Evolutionary conservation across 2,113 vertebrate species (phyloP).

Genomic region (Scatophagus argus): DNA sequence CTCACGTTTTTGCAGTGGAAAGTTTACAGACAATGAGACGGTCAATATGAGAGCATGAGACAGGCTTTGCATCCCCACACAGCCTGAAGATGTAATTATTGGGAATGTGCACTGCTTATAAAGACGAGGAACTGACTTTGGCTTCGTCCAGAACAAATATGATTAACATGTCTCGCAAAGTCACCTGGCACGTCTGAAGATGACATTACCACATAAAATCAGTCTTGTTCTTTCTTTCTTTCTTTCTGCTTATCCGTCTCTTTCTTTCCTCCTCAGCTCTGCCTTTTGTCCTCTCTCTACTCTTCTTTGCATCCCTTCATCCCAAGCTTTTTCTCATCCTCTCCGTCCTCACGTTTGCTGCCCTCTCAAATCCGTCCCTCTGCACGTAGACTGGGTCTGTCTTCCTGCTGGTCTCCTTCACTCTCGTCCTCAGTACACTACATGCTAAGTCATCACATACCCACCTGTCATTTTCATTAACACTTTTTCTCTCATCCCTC

Average conservation of each 20-base stretch:
- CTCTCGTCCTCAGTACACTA: constrained; percentile 33
- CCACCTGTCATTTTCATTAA: constrained; percentile 63
- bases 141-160: background rate
- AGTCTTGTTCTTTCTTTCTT: constrained; percentile 53
- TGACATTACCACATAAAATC: constrained; percentile 47
- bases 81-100: background rate
- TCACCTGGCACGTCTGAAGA: constrained; percentile 20
- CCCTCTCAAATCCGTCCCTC: background rate
- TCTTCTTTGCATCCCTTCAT: background rate
- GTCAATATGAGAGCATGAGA: background rate
- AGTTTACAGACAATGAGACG: background rate
- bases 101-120: background rate
- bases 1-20: too few species aligned
- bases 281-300: background rate
- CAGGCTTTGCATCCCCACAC: background rate
- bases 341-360: background rate
- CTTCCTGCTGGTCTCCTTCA: constrained; percentile 44
- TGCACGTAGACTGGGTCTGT: background rate
- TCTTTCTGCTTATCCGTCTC: constrained; percentile 17
- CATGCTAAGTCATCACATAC: constrained; percentile 55
- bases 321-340: background rate
- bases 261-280: background rate
- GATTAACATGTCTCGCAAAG: too few species aligned
- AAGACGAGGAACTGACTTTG: background rate
- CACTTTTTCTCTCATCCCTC: constrained; percentile 34